Percentiles rank a stretch among this genome's conserved stretches.
Conservation (phyloP, 1,140 invertebrate genomes). For the Ips typographus region DNA sequence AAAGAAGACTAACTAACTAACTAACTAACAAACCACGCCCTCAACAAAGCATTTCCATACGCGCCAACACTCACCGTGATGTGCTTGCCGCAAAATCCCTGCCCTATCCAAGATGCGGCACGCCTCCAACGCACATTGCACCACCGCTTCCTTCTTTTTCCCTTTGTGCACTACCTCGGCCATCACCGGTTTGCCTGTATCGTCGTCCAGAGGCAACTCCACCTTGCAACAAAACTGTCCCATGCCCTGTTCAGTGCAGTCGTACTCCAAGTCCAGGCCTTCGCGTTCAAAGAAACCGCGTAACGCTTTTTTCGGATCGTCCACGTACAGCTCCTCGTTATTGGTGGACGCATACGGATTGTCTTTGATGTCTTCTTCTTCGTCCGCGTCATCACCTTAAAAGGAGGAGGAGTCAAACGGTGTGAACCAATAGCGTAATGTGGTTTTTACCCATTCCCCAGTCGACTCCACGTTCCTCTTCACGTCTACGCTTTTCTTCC, state of each 20-base stretch:
- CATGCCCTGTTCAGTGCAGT: slow-evolving; percentile 75
- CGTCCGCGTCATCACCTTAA: slow-evolving; percentile 83
- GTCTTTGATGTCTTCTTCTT: slow-evolving; percentile 75
- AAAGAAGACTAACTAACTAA: no score
- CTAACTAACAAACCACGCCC: no score
- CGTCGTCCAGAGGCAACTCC: slow-evolving; percentile 76
- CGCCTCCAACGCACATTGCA: slow-evolving; percentile 92
- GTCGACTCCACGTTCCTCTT: slow-evolving; percentile 74
- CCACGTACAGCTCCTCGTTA: slow-evolving; percentile 87
- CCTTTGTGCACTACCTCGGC: slow-evolving; percentile 86
- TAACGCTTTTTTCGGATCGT: slow-evolving; percentile 94
- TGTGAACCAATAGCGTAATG: no score
- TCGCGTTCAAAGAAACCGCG: slow-evolving; percentile 94
- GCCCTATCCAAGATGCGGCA: slow-evolving; percentile 87
- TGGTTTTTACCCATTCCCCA: slow-evolving; percentile 82
- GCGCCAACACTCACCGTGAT: slow-evolving; percentile 61
- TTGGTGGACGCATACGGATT: slow-evolving; percentile 80
- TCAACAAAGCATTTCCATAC: no score
- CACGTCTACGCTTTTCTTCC: slow-evolving; percentile 55
- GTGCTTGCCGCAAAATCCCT: slow-evolving; percentile 75
- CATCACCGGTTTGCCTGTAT: slow-evolving; percentile 68
- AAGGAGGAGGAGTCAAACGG: not conserved
- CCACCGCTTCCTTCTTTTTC: slow-evolving; percentile 93
- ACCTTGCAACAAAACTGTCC: slow-evolving; percentile 75
- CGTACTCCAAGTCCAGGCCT: slow-evolving; percentile 82